A percentile compares a stretch with the other conserved stretches of the same genome.
Evolutionary conservation across 2,113 vertebrate species (phyloP).

Genomic region (Okapia johnstoni): DNA sequence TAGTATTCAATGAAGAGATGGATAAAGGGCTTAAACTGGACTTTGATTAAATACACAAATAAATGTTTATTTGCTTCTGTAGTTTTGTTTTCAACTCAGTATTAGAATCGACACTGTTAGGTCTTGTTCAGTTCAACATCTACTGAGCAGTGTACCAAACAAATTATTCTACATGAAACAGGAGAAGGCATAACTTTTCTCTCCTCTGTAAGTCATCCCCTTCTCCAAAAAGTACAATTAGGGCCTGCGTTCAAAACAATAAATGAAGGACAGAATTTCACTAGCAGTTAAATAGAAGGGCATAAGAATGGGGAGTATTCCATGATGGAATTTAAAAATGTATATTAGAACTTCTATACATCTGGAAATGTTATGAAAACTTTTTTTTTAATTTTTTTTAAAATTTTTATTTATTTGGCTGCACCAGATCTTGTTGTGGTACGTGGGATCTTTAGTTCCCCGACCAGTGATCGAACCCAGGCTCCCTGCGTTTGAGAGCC

Average conservation of each 20-base stretch:
- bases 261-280: background rate
- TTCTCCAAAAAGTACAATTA: constrained; percentile 13
- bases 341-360: background rate
- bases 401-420: too few species aligned
- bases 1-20: background rate
- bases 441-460: too few species aligned
- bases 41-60: background rate
- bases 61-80: background rate
- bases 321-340: background rate
- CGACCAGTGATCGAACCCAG: too few species aligned
- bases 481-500: too few species aligned
- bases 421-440: too few species aligned
- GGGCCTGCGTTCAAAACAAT: background rate
- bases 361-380: background rate
- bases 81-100: background rate
- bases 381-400: background rate
- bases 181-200: constrained; percentile 11
- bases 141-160: background rate
- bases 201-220: background rate
- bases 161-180: background rate
- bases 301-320: background rate
- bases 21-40: background rate
- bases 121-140: background rate
- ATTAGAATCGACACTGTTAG: background rate
- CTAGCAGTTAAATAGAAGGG: background rate